Conservation (phyloP, 2,888 invertebrate species). For the Cinara cedri region DNA sequence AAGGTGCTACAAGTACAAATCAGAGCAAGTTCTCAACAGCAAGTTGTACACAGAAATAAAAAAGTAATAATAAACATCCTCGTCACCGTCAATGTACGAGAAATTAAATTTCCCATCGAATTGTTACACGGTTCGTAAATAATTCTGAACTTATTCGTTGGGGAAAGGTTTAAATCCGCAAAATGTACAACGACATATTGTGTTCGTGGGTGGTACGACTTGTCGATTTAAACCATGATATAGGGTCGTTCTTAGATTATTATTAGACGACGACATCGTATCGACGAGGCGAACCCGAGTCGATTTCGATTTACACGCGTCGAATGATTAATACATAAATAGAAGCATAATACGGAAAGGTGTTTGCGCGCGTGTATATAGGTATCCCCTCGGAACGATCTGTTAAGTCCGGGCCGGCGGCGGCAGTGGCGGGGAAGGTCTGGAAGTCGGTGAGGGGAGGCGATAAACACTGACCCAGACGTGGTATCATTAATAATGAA, state of each 20-base stretch:
- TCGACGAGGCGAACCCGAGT: background rate
- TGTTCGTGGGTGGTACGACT: background rate
- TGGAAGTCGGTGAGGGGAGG: background rate
- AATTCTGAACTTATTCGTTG: too few species aligned
- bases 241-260: too few species aligned
- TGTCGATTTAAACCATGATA: too few species aligned
- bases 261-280: background rate
- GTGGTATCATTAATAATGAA: conserved; percentile 38
- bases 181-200: background rate
- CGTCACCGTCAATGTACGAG: too few species aligned
- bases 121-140: too few species aligned
- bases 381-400: conserved; percentile 9
- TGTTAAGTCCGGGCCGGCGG: background rate
- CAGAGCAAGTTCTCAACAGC: too few species aligned
- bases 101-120: too few species aligned
- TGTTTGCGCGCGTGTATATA: background rate
- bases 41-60: too few species aligned
- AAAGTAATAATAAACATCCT: too few species aligned
- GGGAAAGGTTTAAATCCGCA: too few species aligned
- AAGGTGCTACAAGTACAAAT: too few species aligned
- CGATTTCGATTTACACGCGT: conserved; percentile 7
- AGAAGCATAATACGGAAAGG: background rate
- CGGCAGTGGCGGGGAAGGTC: too few species aligned
- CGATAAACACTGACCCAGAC: conserved; percentile 45
- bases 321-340: conserved; percentile 33